Base-by-base conservation (phyloP, 2,888 invertebrate species). In the Caenorhabditis wallacei region DNA sequence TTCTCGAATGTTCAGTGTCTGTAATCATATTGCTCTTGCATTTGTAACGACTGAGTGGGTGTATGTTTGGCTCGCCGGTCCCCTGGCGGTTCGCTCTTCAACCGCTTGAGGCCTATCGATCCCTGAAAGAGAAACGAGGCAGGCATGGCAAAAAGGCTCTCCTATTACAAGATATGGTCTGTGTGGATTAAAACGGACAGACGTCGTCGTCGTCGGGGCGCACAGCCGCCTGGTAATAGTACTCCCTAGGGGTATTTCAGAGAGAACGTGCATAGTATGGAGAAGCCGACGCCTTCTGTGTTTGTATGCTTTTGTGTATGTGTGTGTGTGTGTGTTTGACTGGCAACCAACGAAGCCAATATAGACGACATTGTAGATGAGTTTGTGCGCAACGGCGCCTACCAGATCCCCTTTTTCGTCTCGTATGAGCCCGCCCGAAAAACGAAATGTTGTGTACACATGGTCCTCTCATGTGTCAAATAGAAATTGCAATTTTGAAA, bases 81-180 rank as follows among this genome's bases (percentile, higher is more conserved):
- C 78, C 78, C 11, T 54, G 69, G 59, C 78, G 63, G 75, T 51
- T 75, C n/a, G n/a, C n/a, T n/a, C n/a, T 68, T 57, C 66, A 75
- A 24, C 48, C 40, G 40, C 69, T 51, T 43, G 46, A 40, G 4
- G 40, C 40, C 61, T 69, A 78, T 78, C 78, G 78, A 78, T 78
- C 63, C 35, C 69, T 78, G 40, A 35, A 64, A 56, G 46, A 43
- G 61, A 61, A 37, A 13, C 22, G 56, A 48, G 64, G 48, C 56
- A 69, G 24, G 64, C 54, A 57, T 37, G 40, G 64, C 30, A 30
- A 59, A n/a, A n/a, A 63, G 26, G 66, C 68, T 72, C 76, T 74
- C 79, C 80, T 75, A 68, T 85, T 85, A 85, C 85, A 81, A 85
- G 85, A 85, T 85, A 85, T 85, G 85, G 85, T 82, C 80, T 71